Conservation (phyloP, 2,888 invertebrate genomes). For the Hylaea fasciaria region DNA sequence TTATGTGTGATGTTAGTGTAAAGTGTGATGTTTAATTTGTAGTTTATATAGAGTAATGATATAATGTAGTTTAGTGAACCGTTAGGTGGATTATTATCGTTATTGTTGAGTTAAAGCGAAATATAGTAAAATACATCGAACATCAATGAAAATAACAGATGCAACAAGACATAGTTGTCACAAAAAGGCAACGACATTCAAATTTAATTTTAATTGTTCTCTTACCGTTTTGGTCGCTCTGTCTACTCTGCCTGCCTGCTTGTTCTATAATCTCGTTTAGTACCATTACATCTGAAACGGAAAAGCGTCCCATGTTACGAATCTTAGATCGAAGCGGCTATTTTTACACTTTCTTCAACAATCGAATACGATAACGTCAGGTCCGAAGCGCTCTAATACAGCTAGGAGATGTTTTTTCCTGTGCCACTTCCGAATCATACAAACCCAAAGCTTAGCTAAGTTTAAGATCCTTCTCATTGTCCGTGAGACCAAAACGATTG, state of each 20-base stretch:
- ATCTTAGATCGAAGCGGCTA: background rate
- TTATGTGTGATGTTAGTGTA: constrained; percentile 57
- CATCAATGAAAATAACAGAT: constrained; percentile 54
- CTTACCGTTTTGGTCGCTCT: constrained; percentile 95
- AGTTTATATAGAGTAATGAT: constrained; percentile 49
- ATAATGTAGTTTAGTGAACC: constrained; percentile 20
- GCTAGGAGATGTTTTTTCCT: too few species aligned
- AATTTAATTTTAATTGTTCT: constrained; percentile 44
- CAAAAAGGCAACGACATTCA: constrained; percentile 52
- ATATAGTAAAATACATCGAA: constrained; percentile 47
- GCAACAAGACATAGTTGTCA: constrained; percentile 57
- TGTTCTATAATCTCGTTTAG: constrained; percentile 98
- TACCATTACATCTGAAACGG: constrained; percentile 95
- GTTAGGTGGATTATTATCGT: constrained; percentile 38
- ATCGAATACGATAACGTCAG: too few species aligned
- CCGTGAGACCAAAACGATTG: too few species aligned
- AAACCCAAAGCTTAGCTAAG: too few species aligned
- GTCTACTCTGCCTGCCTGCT: constrained; percentile 94
- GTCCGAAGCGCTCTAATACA: too few species aligned
- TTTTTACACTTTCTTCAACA: too few species aligned
- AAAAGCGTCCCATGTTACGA: constrained; percentile 19
- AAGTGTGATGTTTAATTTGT: constrained; percentile 62
- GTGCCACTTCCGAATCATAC: too few species aligned
- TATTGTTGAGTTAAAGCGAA: constrained; percentile 34
- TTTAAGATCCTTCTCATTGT: too few species aligned